phyloP scores from a whole-genome alignment of 2,888 invertebrate species.

The Camponotus fellah region DNA sequence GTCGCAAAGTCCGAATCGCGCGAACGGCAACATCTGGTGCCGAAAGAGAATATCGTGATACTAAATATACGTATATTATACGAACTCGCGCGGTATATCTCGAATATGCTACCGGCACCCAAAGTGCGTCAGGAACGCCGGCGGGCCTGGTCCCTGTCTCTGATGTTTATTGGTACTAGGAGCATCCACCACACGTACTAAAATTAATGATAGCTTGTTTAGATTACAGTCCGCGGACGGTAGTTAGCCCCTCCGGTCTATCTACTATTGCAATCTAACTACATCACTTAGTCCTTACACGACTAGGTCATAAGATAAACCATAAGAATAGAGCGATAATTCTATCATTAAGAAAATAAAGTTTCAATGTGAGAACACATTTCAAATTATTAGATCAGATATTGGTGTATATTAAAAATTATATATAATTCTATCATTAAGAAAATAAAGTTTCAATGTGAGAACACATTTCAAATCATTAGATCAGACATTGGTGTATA shows the following conservation, averaged over 20 bases:
- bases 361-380: neutral
- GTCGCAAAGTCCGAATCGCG: conserved; percentile 28
- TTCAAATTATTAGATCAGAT: neutral
- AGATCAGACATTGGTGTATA: neutral
- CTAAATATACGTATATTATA: conserved; percentile 50
- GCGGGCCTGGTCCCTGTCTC: conserved; percentile 40
- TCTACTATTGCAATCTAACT: conserved; percentile 22
- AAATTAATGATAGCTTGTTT: conserved; percentile 56
- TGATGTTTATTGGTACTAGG: conserved; percentile 53
- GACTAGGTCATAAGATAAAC: neutral
- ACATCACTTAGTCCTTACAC: neutral
- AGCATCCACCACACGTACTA: conserved; percentile 43
- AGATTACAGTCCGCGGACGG: conserved; percentile 33
- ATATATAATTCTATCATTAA: conserved; percentile 11
- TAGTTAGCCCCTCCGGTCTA: conserved; percentile 23
- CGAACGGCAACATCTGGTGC: conserved; percentile 42
- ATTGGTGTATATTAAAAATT: too few species aligned
- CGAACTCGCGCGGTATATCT: conserved; percentile 33
- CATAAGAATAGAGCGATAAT: neutral
- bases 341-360: neutral
- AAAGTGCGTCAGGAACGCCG: conserved; percentile 48
- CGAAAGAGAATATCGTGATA: conserved; percentile 28
- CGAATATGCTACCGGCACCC: conserved; percentile 40
- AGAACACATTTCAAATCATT: neutral
- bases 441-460: neutral